Conservation (phyloP, 2,797 vertebrate genomes). For the Danio kyathit region DNA sequence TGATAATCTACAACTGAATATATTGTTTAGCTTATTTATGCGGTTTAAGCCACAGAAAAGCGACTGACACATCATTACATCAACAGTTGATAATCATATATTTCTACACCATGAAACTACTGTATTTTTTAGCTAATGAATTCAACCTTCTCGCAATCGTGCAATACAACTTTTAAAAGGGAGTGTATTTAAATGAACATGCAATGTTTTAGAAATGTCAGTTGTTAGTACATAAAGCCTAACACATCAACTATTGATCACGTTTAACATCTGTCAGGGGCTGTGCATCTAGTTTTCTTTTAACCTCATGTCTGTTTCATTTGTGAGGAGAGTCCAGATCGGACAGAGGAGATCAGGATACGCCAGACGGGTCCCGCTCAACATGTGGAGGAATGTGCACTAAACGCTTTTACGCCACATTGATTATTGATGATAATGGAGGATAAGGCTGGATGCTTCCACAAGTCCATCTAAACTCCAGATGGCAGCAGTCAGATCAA, state of each 20-base stretch:
- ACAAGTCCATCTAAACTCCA: slow-evolving; percentile 19
- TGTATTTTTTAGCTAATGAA: too few species aligned
- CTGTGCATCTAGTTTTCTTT: neutral
- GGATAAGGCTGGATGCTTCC: neutral
- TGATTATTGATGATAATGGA: slow-evolving; percentile 45
- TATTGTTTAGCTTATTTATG: too few species aligned
- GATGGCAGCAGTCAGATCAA: slow-evolving; percentile 4
- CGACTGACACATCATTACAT: too few species aligned
- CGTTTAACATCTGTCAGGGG: neutral
- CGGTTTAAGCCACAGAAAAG: too few species aligned
- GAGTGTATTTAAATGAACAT: neutral
- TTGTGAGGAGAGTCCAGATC: neutral
- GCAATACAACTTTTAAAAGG: too few species aligned
- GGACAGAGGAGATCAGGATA: neutral
- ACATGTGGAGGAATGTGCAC: neutral
- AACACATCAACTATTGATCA: neutral
- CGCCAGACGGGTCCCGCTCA: neutral
- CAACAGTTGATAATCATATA: too few species aligned
- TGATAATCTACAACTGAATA: too few species aligned
- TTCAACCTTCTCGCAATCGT: too few species aligned
- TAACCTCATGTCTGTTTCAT: neutral
- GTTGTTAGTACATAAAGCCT: neutral
- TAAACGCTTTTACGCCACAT: neutral
- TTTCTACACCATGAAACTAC: too few species aligned
- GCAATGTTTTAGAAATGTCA: neutral